These are phyloP conservation scores for Columba livia DNA, from an alignment of 2,113 vertebrate genomes.

Conservation along the genomic window DNA sequence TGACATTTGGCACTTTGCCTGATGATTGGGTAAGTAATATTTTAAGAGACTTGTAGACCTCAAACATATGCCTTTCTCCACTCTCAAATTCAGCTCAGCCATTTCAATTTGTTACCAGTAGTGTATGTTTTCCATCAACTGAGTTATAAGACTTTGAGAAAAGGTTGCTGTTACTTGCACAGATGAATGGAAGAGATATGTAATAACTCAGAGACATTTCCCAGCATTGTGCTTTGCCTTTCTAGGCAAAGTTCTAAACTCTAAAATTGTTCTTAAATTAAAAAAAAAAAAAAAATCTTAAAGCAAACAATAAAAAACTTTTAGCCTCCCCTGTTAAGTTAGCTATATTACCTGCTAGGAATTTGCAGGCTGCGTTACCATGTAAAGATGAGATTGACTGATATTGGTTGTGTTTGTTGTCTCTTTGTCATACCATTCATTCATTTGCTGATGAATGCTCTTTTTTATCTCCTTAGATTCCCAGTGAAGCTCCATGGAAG, in stretches of 20 bases:
- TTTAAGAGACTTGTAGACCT: neutral
- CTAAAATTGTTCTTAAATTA: neutral
- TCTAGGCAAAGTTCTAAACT: neutral
- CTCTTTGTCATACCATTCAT: neutral
- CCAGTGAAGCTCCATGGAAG: constrained; percentile 92
- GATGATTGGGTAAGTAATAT: neutral
- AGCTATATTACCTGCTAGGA: neutral
- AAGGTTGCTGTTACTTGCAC: neutral
- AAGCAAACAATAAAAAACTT: neutral
- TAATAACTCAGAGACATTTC: neutral
- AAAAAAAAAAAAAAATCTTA: neutral
- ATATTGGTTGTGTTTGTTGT: neutral
- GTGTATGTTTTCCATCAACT: neutral
- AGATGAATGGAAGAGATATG: neutral
- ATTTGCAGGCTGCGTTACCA: neutral
- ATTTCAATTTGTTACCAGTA: neutral
- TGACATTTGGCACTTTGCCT: neutral
- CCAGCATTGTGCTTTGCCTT: neutral
- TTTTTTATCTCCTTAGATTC: constrained; percentile 81
- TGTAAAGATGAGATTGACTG: neutral
- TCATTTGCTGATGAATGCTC: neutral
- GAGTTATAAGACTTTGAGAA: neutral
- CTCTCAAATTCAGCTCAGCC: neutral
- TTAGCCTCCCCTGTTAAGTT: neutral
- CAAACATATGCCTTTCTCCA: neutral